A percentile compares a stretch with the other conserved stretches of the same genome.
These are phyloP conservation scores for Sparidentex hasta DNA, from an alignment of 2,797 vertebrate species.

Conservation along the genomic window DNA sequence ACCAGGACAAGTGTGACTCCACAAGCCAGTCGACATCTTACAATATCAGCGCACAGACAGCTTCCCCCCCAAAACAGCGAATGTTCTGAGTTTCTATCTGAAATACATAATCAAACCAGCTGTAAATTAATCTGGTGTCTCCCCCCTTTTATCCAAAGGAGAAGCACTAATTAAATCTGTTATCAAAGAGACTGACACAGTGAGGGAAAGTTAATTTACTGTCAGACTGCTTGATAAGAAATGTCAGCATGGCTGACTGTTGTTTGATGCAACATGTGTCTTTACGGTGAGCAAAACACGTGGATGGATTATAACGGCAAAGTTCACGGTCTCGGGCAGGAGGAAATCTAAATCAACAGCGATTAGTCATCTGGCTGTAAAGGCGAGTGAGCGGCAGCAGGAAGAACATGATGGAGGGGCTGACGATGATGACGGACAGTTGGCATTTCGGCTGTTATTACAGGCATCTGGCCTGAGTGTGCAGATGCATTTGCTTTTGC, in stretches of 20 bases:
- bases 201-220: neutral
- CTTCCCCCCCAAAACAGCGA: neutral
- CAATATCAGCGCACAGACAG: neutral
- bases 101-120: neutral
- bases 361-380: neutral
- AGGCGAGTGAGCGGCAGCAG: constrained; percentile 24
- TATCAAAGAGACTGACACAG: neutral
- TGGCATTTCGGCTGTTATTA: constrained; percentile 52
- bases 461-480: constrained; percentile 43
- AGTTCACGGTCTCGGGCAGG: neutral
- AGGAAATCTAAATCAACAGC: neutral
- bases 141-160: neutral
- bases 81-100: neutral
- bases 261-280: neutral
- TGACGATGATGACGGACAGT: constrained; percentile 12
- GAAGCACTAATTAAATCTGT: neutral
- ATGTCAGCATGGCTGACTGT: neutral
- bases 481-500: constrained; percentile 36
- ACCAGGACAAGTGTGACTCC: constrained; percentile 14
- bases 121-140: neutral
- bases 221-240: neutral
- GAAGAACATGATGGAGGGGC: constrained; percentile 20
- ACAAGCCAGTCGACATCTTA: constrained; percentile 5
- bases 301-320: neutral
- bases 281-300: neutral